Conservation (phyloP, 2,888 invertebrate species). For the Gandaritis pyraliata region DNA sequence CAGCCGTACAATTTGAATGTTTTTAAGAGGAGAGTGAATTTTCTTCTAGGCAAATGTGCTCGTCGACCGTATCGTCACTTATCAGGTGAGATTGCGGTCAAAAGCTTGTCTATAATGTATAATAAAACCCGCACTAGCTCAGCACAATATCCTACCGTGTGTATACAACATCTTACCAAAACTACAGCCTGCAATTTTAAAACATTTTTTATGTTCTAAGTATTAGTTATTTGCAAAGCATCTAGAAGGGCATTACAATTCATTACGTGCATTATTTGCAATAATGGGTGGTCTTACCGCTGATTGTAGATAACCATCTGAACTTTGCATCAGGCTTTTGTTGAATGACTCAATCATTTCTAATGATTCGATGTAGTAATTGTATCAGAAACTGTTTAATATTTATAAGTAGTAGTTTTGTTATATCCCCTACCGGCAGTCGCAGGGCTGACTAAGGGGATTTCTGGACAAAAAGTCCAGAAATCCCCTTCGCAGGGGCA, state of each 20-base stretch:
- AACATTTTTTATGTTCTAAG: conserved; percentile 39
- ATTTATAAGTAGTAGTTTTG: no score
- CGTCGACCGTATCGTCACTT: no score
- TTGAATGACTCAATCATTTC: conserved; percentile 16
- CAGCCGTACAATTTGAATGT: no score
- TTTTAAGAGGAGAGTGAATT: no score
- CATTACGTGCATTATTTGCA: conserved; percentile 29
- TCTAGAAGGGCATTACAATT: conserved; percentile 36
- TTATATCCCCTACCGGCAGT: no score
- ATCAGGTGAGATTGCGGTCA: no score
- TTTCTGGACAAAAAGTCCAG: no score
- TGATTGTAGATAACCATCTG: conserved; percentile 23
- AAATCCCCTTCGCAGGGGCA: no score
- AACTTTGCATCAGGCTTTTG: conserved; percentile 15
- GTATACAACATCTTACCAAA: no score
- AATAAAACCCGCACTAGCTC: not conserved
- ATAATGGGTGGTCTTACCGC: conserved; percentile 24
- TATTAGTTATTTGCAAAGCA: conserved; percentile 34
- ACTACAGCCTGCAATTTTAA: conserved; percentile 25
- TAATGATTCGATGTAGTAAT: conserved; percentile 21
- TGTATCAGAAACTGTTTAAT: not conserved
- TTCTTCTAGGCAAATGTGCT: no score
- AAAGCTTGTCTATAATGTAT: no score
- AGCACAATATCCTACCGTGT: conserved; percentile 18
- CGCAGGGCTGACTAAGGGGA: no score